These are phyloP conservation scores for Chrysoperla carnea DNA, from an alignment of 1,140 invertebrate genomes.

Conservation along the genomic window DNA sequence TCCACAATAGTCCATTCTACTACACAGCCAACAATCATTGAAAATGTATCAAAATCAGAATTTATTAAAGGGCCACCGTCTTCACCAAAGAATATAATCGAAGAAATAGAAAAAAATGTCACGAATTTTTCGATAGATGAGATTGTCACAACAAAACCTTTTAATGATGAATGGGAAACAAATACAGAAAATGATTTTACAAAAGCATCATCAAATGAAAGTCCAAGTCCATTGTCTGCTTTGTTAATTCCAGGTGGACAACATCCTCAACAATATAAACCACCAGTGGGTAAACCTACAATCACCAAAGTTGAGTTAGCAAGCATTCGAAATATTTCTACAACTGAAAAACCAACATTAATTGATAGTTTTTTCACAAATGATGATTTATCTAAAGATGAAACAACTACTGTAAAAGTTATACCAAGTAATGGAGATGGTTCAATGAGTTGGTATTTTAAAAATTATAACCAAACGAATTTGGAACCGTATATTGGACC, in stretches of 20 bases:
- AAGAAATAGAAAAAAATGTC: too few species aligned
- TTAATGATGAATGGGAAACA: too few species aligned
- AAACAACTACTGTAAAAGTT: slow-evolving; percentile 11
- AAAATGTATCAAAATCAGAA: too few species aligned
- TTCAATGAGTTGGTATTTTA: slow-evolving; percentile 57
- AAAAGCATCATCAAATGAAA: too few species aligned
- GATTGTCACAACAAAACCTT: too few species aligned
- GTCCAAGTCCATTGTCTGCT: slow-evolving; percentile 24
- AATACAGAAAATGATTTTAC: too few species aligned
- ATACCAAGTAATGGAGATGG: slow-evolving; percentile 19
- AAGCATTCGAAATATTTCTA: slow-evolving; percentile 9
- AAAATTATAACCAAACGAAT: slow-evolving; percentile 55
- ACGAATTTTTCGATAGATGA: too few species aligned
- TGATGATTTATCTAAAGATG: slow-evolving; percentile 4
- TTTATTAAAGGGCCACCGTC: too few species aligned
- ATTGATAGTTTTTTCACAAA: not conserved
- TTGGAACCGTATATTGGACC: slow-evolving; percentile 43
- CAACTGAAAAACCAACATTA: slow-evolving; percentile 2
- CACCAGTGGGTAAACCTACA: slow-evolving; percentile 29
- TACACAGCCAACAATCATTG: too few species aligned
- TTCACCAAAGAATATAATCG: too few species aligned
- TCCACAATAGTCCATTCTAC: too few species aligned
- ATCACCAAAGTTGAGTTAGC: slow-evolving; percentile 36
- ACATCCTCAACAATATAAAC: slow-evolving; percentile 17
- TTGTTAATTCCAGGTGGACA: slow-evolving; percentile 37